phyloP scores from a whole-genome alignment of 2,888 invertebrate species.

The Parthenolecanium corni region DNA sequence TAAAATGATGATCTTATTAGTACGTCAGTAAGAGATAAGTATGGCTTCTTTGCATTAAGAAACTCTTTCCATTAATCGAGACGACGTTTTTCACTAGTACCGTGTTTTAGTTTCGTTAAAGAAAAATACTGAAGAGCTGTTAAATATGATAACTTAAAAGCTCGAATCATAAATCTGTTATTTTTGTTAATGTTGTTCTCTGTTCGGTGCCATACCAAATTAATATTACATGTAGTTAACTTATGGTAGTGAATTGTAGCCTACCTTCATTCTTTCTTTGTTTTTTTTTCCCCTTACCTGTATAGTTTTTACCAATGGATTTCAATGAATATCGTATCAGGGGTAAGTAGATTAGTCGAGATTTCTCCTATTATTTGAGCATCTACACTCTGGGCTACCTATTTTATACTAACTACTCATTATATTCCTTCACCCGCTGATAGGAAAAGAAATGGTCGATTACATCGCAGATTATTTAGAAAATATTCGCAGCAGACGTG shows the following conservation, averaged over 20 bases:
- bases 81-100: too few species aligned
- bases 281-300: neutral
- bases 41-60: neutral
- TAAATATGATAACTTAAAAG: too few species aligned
- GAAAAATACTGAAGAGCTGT: too few species aligned
- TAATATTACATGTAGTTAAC: neutral
- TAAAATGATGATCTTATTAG: neutral
- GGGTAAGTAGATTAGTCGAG: conserved; percentile 28
- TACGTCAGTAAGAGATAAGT: neutral
- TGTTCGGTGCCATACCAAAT: neutral
- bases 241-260: neutral
- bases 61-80: too few species aligned
- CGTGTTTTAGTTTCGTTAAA: too few species aligned
- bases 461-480: conserved; percentile 95
- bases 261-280: neutral
- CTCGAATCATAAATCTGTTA: too few species aligned
- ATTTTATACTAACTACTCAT: neutral
- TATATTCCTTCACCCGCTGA: conserved; percentile 30
- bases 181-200: too few species aligned
- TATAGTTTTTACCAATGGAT: conserved; percentile 25
- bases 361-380: neutral
- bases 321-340: conserved; percentile 32
- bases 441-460: conserved; percentile 96
- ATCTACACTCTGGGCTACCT: too few species aligned
- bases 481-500: conserved; percentile 74